These are phyloP conservation scores for Camponotus floridanus DNA, from an alignment of 1,140 invertebrate genomes.

Conservation along the genomic window DNA sequence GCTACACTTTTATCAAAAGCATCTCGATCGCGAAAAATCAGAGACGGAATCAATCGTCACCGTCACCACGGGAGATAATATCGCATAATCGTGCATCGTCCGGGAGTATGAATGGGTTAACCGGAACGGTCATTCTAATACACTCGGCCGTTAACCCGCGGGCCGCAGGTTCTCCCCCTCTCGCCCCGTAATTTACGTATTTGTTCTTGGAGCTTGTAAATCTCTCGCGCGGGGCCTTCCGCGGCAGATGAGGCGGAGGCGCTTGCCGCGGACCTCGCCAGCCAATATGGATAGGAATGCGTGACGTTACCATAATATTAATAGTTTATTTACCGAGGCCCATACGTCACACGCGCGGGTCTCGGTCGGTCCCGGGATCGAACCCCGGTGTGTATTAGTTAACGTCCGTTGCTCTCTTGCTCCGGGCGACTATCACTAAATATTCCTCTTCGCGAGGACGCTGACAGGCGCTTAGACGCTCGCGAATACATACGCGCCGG, in stretches of 20 bases:
- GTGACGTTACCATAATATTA: slow-evolving; percentile 86
- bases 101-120: slow-evolving; percentile 57
- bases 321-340: slow-evolving; percentile 86
- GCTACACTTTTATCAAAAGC: neutral
- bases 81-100: slow-evolving; percentile 4
- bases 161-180: slow-evolving; percentile 20
- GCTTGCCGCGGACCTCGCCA: slow-evolving; percentile 75
- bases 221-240: slow-evolving; percentile 74
- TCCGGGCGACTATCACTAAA: slow-evolving; percentile 84
- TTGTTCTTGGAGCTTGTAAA: slow-evolving; percentile 85
- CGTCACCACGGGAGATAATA: neutral
- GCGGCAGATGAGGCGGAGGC: slow-evolving; percentile 73
- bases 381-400: slow-evolving; percentile 77
- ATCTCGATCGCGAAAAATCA: neutral
- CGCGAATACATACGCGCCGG: slow-evolving; percentile 20
- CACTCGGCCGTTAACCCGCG: slow-evolving; percentile 79
- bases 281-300: slow-evolving; percentile 86
- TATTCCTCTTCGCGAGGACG: slow-evolving; percentile 82
- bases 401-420: slow-evolving; percentile 77
- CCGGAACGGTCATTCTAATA: slow-evolving; percentile 66
- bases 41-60: no score
- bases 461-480: slow-evolving; percentile 81
- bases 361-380: slow-evolving; percentile 67
- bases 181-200: slow-evolving; percentile 84
- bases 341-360: slow-evolving; percentile 81